Base-by-base conservation (phyloP, 92 coral and sea anemone species). In the Plumapathes pennacea region DNA sequence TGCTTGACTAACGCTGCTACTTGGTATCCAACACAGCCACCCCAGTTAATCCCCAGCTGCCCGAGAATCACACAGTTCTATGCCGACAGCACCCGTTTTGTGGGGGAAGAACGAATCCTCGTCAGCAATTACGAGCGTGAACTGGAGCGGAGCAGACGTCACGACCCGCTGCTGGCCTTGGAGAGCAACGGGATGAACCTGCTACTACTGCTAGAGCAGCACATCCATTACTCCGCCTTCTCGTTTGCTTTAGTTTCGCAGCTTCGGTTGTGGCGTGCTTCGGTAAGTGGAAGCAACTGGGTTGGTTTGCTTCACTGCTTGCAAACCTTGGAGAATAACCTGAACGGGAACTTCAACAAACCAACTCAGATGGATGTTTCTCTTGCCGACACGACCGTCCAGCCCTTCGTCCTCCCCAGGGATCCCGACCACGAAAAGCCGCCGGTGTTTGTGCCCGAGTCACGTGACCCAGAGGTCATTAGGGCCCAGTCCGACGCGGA, bases 171-270 rank as follows among this genome's bases (percentile, higher is more conserved):
- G 14, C 69, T 63, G 39, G 63, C 58, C 46, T 69, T 92, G 80
- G 94, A 89, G 49, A 88, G 98, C 38, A 92, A 84, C 54, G 98
- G 98, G 38, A 89, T 77, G 41, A 92, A 77, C 57, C 72, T 92
- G 18, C 65, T 92, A 46, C 86, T 84, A 55, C 80, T 84, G 5
- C 42, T 92, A 11, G 98, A 92, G 42, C 64, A 71, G 12, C 83
- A 89, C 69, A 74, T 92, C 50, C 96, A 84, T 43, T 92, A 89
- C 48, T 73, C 94, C 9, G 95, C 98, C 0, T 89, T 89, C 59
- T 92, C 96, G 38, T 92, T 76, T 54, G 68, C 98, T 19, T 92
- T 92, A 53, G 60, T 89, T 32, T 45, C 82, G 28, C 98, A 92
- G 59, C 88, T 92, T 24, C 80, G 85, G 0, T 39, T 77, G 33